Evolutionary conservation across 2,797 vertebrate species (phyloP), one percentile per base, ranked within the genome.

Genomic region (Hypotaenidia philippensis): DNA sequence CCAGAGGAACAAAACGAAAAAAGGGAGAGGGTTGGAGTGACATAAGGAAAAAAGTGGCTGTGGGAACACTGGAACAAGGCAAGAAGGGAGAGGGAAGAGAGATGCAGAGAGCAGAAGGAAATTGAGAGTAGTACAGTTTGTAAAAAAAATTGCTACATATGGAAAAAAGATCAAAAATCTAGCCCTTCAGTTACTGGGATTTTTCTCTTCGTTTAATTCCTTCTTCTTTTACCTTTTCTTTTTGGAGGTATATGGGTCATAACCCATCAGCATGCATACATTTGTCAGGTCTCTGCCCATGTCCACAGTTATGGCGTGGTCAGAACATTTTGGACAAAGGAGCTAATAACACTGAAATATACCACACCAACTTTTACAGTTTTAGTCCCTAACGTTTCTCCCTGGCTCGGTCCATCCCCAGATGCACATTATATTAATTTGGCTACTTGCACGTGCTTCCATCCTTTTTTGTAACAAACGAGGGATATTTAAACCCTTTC

Each of bases 151-250:
- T 10, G 2, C 4, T 87, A 11, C 17, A 50, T 61, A 27, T 7
- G 11, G 13, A 8, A 52, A 63, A 91, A 64, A 27, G 4, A 36
- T 65, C 13, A 2, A 12, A 92, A 90, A 79, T 0, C 19, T 74
- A 13, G 8, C 32, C 13, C 44, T 56, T 29, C 3, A 49, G 23
- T 45, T 53, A 40, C 31, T 17, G 8, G 2, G 0, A 9, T 41
- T 78, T 47, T 16, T 2, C 2, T 83, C 7, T 34, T 44, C 17
- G 84, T 78, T 82, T 53, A 78, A n/a, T 76, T 59, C 45, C 22
- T 44, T 3, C 16, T 32, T 61, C 31, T 84, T 87, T 83, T 53
- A 45, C 11, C 12, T 53, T 89, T 63, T 5, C 5, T 36, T 80
- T 93, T 64, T 36, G 18, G 22, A 83, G 5, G 17, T 5, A 65